Conservation (phyloP, 2,797 vertebrate genomes). For the Carduelis carduelis region DNA sequence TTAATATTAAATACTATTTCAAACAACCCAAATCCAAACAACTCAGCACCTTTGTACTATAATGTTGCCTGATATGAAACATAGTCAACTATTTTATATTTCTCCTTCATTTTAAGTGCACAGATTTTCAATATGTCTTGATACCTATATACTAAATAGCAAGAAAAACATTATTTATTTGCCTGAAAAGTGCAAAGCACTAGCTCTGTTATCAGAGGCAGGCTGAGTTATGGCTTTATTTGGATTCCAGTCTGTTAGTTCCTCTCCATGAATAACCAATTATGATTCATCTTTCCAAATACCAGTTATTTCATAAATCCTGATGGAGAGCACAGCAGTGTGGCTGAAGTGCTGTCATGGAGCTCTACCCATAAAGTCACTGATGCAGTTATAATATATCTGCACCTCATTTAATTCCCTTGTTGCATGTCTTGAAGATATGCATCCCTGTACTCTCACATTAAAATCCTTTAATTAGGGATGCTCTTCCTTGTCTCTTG, state of each 20-base stretch:
- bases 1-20: not conserved
- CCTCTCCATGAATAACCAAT: not conserved
- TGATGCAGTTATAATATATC: not conserved
- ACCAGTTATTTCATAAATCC: not conserved
- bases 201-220: not conserved
- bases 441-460: not conserved
- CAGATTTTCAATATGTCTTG: not conserved
- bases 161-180: not conserved
- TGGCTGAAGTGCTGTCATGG: not conserved
- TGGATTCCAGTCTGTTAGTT: not conserved
- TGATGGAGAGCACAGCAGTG: not conserved
- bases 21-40: not conserved
- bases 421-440: not conserved
- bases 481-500: not conserved
- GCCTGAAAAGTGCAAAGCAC: not conserved
- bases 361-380: not conserved
- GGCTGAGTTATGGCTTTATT: not conserved
- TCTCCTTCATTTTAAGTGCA: not conserved
- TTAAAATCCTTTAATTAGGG: not conserved
- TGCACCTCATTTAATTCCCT: not conserved
- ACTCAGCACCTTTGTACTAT: not conserved
- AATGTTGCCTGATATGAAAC: not conserved
- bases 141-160: not conserved
- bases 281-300: conserved; percentile 30
- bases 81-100: not conserved